Evolutionary conservation across 2,888 invertebrate genomes (phyloP).

Genomic region (Melinaea marsaeus): DNA sequence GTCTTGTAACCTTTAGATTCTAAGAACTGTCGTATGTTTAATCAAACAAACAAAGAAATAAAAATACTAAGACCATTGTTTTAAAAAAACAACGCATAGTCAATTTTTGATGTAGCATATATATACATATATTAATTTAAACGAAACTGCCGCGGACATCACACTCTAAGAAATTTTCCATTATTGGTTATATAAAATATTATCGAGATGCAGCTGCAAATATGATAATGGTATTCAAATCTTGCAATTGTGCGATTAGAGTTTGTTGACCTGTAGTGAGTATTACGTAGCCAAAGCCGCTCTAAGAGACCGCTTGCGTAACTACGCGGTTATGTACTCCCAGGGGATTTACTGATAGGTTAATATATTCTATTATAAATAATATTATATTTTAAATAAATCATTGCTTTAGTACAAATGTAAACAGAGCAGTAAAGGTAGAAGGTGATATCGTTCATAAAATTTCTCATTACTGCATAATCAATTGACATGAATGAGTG

Average conservation of each 20-base stretch:
- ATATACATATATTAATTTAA: not conserved
- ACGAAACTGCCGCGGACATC: too few relatives aligned
- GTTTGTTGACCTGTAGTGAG: conserved; percentile 65
- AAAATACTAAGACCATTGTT: too few relatives aligned
- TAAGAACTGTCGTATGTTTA: conserved; percentile 19
- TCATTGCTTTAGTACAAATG: too few relatives aligned
- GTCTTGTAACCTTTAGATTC: conserved; percentile 18
- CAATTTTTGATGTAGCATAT: not conserved
- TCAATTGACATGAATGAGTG: too few relatives aligned
- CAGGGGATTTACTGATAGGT: conserved; percentile 45
- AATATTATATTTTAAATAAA: too few relatives aligned
- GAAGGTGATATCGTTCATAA: too few relatives aligned
- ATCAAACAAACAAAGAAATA: conserved; percentile 16
- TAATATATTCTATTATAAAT: not conserved
- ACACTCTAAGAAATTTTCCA: not conserved
- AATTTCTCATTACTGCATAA: too few relatives aligned
- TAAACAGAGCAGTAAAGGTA: too few relatives aligned
- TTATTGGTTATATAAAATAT: conserved; percentile 40
- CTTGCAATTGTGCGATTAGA: conserved; percentile 55
- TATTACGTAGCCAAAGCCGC: conserved; percentile 59
- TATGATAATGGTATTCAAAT: conserved; percentile 51
- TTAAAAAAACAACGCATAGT: too few relatives aligned
- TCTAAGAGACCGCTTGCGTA: conserved; percentile 68
- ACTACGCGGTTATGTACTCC: conserved; percentile 57
- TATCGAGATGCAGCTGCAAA: conserved; percentile 52